Base-by-base conservation (phyloP, 1,140 invertebrate genomes). In the Formica selysi region DNA sequence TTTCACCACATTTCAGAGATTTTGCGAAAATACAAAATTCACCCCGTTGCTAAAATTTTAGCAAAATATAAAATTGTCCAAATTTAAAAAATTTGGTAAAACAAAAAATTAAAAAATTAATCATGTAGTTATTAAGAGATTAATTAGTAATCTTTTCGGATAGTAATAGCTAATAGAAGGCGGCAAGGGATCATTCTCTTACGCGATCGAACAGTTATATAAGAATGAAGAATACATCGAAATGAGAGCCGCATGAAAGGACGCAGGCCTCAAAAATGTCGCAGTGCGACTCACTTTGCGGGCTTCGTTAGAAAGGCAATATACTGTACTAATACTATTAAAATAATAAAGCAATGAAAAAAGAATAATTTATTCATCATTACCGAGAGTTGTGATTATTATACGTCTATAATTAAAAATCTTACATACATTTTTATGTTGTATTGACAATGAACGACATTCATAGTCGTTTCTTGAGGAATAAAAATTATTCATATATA, bases 201-300 rank as follows among this genome's bases (percentile, higher is more conserved):
- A 61, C 16, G 38, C n/a, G 8, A 26, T 11, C 8, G 38, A 32
- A 32, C n/a, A 48, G 22, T 76, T 64, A 54, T 8, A 76, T 38
- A 61, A 76, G 36, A 54, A 10, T 36, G 57, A 16, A 29, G 26
- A 76, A 41, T 41, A 61, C 13, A 74, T 38, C 29, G 73, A 76
- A 76, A 38, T 8, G 73, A 76, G 36, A 16, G 16, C 6, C 19
- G 57, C 57, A 5, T 41, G 51, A 62, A 41, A 76, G 38, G 38
- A 64, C 74, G 59, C 74, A 29, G 22, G 10, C 1, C 16, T 59
- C 44, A 65, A 85, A 76, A 88, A 73, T 76, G 86, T 76, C 86
- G 87, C 86, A 89, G 67, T 89, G 87, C 86, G 87, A 85, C 86
- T 86, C 22, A 38, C 79, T 65, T 80, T 88, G 87, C 86, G 16